These are phyloP conservation scores for Salarias fasciatus DNA, from an alignment of 2,797 vertebrate genomes.

Conservation along the genomic window DNA sequence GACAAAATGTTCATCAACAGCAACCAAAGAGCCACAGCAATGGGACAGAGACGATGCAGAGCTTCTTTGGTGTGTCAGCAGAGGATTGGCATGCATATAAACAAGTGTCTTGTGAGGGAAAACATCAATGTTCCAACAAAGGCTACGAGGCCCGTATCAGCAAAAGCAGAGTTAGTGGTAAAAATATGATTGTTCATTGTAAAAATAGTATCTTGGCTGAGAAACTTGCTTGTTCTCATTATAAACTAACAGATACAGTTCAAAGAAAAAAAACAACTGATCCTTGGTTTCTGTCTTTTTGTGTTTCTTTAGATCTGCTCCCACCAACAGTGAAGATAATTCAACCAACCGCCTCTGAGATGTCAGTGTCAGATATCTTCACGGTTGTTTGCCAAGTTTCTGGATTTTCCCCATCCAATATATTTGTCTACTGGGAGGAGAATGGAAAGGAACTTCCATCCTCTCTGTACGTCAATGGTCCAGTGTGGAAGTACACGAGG, in stretches of 20 bases:
- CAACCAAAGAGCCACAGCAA: constrained; percentile 46
- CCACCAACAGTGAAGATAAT: constrained; percentile 67
- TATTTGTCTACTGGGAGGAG: constrained; percentile 70
- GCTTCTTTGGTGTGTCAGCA: constrained; percentile 46
- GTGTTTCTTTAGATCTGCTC: constrained; percentile 48
- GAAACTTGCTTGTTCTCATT: too few species aligned
- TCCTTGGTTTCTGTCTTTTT: background rate
- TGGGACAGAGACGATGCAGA: constrained; percentile 68
- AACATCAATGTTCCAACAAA: constrained; percentile 56
- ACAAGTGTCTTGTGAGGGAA: constrained; percentile 70
- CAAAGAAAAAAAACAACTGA: too few species aligned
- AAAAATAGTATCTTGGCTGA: too few species aligned
- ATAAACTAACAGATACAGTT: too few species aligned
- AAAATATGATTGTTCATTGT: background rate
- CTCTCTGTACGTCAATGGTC: constrained; percentile 59
- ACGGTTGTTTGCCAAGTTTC: constrained; percentile 68
- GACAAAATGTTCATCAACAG: background rate
- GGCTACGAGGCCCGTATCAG: constrained; percentile 34
- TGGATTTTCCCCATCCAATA: constrained; percentile 71
- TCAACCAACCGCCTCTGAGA: constrained; percentile 50
- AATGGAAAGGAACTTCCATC: constrained; percentile 42
- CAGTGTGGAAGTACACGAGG: constrained; percentile 38
- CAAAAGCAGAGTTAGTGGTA: constrained; percentile 69
- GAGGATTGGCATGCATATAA: constrained; percentile 56
- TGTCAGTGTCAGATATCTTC: constrained; percentile 17